A percentile compares a stretch with the other conserved stretches of the same genome.
Evolutionary conservation across 2,888 invertebrate genomes (phyloP).

Genomic region (Cheilosia pagana): DNA sequence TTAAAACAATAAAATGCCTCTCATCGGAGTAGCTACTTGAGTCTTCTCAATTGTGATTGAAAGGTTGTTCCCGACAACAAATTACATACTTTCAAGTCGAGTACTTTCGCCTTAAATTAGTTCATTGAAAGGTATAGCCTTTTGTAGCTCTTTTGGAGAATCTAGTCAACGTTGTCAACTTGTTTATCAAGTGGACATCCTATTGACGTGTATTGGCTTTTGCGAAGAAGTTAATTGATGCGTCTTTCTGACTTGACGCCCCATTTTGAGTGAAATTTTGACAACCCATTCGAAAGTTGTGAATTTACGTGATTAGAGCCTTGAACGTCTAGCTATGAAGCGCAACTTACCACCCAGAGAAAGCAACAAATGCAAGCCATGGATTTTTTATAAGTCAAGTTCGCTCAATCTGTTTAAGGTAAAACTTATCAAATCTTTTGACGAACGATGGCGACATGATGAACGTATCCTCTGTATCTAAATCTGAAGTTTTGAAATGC

Average conservation of each 20-base stretch:
- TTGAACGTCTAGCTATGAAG: too few relatives aligned
- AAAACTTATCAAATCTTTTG: too few relatives aligned
- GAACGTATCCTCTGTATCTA: too few relatives aligned
- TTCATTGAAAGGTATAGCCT: not conserved
- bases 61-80: not conserved
- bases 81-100: not conserved
- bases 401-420: too few relatives aligned
- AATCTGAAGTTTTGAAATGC: too few relatives aligned
- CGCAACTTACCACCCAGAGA: too few relatives aligned
- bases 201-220: not conserved
- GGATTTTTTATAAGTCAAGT: too few relatives aligned
- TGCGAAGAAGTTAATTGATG: not conserved
- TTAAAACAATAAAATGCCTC: conserved; percentile 43
- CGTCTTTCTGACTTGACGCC: too few relatives aligned
- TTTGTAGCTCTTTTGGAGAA: not conserved
- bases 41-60: conserved; percentile 9
- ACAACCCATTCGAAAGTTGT: too few relatives aligned
- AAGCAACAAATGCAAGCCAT: too few relatives aligned
- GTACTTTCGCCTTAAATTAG: not conserved
- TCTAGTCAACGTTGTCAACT: not conserved
- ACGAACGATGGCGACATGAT: not conserved
- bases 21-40: not conserved
- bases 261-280: too few relatives aligned
- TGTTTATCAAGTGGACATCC: not conserved
- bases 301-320: too few relatives aligned